Evolutionary conservation across 2,888 invertebrate species (phyloP), one percentile per base, ranked within the genome.

Genomic region (Plagodis pulveraria): DNA sequence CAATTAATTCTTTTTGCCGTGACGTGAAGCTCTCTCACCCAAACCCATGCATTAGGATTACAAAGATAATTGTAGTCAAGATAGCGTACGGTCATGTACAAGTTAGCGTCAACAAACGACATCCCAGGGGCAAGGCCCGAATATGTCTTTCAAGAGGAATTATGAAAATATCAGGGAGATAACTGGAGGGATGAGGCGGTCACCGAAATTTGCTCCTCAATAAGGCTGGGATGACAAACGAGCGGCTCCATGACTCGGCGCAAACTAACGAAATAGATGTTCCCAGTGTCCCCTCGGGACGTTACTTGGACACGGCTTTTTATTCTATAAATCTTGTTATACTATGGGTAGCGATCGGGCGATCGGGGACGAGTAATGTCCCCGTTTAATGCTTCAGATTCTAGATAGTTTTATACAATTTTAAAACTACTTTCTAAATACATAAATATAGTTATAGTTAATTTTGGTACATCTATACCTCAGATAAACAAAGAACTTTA

Each of bases 211-310:
- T 77, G 79, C 77, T 77, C 81, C 76, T 80, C 83, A 84, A 84
- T 85, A 82, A 81, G 78, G 81, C 65, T 51, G 61, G 76, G 76
- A 86, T 86, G 86, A 86, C 81, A 85, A 86, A 87, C 83, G 85
- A 86, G 72, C 74, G 68, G 67, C 69, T 71, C 77, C 71, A 79
- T 86, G 86, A 87, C 83, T 78, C 69, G 72, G 83, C 82, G 74
- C 73, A 83, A 83, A 78, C 80, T 82, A 80, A 77, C 79, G 71
- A 75, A 80, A 80, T 81, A 82, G 76, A 79, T 77, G 80, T 76
- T 71, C 70, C 61, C 62, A 57, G 56, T 50, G 62, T 63, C 69
- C 78, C 71, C 73, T 9, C 41, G 75, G 73, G 78, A 76, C 66
- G 55, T 55, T 63, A 66, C 67, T 69, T 63, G 69, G 68, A 73